Conservation (phyloP, 1,140 invertebrate genomes). For the Myzus persicae region DNA sequence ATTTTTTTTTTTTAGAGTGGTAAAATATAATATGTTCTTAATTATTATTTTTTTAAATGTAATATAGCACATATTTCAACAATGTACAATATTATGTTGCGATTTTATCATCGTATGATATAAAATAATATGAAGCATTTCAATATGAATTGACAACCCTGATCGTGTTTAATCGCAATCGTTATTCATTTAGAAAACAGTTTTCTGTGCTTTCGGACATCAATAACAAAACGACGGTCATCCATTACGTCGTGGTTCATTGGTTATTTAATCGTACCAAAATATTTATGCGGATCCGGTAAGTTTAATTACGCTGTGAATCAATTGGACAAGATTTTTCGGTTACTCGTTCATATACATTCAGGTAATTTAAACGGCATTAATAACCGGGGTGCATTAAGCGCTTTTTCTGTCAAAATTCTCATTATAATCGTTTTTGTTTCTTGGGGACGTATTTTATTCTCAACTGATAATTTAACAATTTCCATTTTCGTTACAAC, state of each 20-base stretch:
- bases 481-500: constrained; percentile 29
- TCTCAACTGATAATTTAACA: constrained; percentile 3
- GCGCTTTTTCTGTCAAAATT: constrained; percentile 28
- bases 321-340: constrained; percentile 38
- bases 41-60: background rate
- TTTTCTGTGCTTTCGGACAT: background rate
- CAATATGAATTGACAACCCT: background rate
- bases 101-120: background rate
- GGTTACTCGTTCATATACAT: background rate
- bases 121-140: no score
- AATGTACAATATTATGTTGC: background rate
- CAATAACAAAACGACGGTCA: background rate
- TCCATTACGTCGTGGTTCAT: background rate
- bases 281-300: background rate
- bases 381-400: constrained; percentile 12
- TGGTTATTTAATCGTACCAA: background rate
- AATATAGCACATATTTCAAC: background rate
- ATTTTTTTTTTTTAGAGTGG: no score
- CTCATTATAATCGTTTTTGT: constrained; percentile 46
- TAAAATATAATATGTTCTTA: background rate
- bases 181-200: background rate
- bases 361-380: constrained; percentile 36
- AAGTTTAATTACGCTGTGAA: constrained; percentile 18
- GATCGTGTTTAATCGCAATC: background rate
- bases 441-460: background rate